Conservation (phyloP, 2,888 invertebrate species). For the Drosophila niveifrons region DNA sequence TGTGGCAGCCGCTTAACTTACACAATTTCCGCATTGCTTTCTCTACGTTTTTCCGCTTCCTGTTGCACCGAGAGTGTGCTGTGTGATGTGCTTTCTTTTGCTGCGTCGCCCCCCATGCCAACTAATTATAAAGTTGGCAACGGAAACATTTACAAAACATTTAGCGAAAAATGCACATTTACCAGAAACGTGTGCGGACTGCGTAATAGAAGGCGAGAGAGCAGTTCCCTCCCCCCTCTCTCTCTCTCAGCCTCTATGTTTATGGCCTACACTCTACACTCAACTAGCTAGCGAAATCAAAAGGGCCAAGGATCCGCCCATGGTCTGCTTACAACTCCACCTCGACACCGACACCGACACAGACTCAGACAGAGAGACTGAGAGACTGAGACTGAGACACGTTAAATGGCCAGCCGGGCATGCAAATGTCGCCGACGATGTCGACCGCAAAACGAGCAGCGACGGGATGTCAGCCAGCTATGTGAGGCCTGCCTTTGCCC, state of each 20-base stretch:
- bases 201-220: conserved; percentile 45
- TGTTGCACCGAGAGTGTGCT: conserved; percentile 33
- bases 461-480: conserved; percentile 47
- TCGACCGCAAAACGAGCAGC: conserved; percentile 67
- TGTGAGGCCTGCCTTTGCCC: background rate
- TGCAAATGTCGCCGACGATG: conserved; percentile 66
- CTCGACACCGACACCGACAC: conserved; percentile 16
- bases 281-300: conserved; percentile 63
- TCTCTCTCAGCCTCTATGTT: background rate
- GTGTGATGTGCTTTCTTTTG: conserved; percentile 36
- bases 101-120: conserved; percentile 55
- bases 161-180: conserved; percentile 81
- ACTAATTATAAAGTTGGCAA: conserved; percentile 78
- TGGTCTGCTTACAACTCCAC: conserved; percentile 1
- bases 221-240: conserved; percentile 7
- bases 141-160: conserved; percentile 82
- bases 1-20: conserved; percentile 59
- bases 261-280: conserved; percentile 18
- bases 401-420: conserved; percentile 65
- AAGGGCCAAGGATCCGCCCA: conserved; percentile 47
- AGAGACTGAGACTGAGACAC: conserved; percentile 38
- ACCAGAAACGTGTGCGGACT: conserved; percentile 76
- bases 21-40: conserved; percentile 65
- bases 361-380: conserved; percentile 13
- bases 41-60: conserved; percentile 51